These are phyloP conservation scores for Cotesia chilonis DNA, from an alignment of 1,140 invertebrate genomes.

Conservation along the genomic window DNA sequence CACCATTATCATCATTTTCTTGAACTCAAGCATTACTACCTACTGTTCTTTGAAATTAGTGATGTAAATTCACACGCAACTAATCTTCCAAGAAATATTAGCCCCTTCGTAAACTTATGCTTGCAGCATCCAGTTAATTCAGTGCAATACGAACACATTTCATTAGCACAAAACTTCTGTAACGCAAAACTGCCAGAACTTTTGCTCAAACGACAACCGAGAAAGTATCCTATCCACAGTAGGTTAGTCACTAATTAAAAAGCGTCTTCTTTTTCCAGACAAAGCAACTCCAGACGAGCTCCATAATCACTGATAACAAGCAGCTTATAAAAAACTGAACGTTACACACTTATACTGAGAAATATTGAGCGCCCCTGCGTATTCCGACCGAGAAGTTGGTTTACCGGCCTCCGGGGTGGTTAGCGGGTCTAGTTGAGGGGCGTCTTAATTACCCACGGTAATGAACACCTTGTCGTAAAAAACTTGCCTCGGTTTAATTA, in stretches of 20 bases:
- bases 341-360: background rate
- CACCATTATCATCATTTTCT: too few relatives aligned
- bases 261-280: background rate
- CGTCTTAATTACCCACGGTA: constrained; percentile 68
- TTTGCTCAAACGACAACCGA: background rate
- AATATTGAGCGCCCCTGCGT: constrained; percentile 2
- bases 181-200: too few relatives aligned
- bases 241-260: too few relatives aligned
- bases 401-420: constrained; percentile 63
- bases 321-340: constrained; percentile 55
- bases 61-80: too few relatives aligned
- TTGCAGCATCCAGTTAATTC: too few relatives aligned
- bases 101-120: too few relatives aligned
- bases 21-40: background rate
- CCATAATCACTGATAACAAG: constrained; percentile 61
- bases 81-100: too few relatives aligned
- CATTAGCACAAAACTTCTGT: too few relatives aligned
- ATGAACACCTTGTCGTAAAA: constrained; percentile 68
- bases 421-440: constrained; percentile 65
- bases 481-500: constrained; percentile 67
- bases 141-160: too few relatives aligned
- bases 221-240: too few relatives aligned
- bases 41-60: background rate
- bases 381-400: constrained; percentile 61
- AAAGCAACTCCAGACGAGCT: constrained; percentile 17